phyloP scores from a whole-genome alignment of 2,797 vertebrate genomes.

The Sebastes hubbsi region DNA sequence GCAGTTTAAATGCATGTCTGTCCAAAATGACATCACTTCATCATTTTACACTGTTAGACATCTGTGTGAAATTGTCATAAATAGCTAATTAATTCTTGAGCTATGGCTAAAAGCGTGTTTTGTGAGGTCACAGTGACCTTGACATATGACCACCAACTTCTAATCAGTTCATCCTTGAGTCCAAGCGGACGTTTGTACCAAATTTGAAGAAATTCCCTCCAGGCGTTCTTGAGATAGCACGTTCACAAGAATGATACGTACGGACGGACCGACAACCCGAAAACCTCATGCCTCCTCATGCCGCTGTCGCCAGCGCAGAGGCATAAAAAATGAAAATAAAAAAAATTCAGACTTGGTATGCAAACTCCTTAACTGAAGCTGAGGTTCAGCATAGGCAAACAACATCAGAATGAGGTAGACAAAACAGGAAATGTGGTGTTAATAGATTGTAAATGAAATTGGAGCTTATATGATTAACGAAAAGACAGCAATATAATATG shows the following conservation, averaged over 20 bases:
- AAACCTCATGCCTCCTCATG: not conserved
- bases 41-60: too few species aligned
- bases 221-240: too few species aligned
- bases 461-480: not conserved
- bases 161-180: too few species aligned
- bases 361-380: conserved; percentile 9
- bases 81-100: too few species aligned
- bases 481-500: conserved; percentile 12
- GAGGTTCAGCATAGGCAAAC: conserved; percentile 16
- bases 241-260: not conserved
- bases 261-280: not conserved
- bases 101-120: too few species aligned
- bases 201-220: too few species aligned
- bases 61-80: too few species aligned
- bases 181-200: too few species aligned
- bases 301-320: not conserved
- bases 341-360: not conserved
- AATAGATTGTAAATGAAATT: conserved; percentile 1
- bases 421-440: conserved; percentile 23
- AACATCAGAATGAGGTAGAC: conserved; percentile 24
- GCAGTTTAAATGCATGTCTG: too few species aligned
- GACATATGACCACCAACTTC: too few species aligned
- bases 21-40: too few species aligned
- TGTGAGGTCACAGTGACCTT: too few species aligned
- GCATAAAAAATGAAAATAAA: not conserved